phyloP scores from a whole-genome alignment of 37 sponge, comb jelly and placozoan species.

The Theonella swinhoei region DNA sequence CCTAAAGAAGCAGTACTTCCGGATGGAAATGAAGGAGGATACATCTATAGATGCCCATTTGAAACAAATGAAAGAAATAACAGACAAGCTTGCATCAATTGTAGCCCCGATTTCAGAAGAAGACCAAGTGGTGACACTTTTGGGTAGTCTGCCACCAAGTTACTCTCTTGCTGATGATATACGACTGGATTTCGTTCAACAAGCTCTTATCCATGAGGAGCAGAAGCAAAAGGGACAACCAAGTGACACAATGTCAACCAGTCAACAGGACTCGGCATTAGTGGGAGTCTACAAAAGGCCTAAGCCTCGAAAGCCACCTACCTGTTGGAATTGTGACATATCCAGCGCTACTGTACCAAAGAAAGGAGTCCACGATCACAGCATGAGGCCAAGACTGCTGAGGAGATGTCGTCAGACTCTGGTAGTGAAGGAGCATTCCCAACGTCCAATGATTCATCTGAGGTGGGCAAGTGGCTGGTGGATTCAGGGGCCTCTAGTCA shows the following conservation, averaged over 20 bases:
- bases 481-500: constrained; percentile 62
- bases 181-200: constrained; percentile 31
- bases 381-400: constrained; percentile 40
- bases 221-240: constrained; percentile 13
- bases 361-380: background rate
- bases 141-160: constrained; percentile 42
- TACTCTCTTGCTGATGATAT: constrained; percentile 47
- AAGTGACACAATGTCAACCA: background rate
- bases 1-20: constrained; percentile 54
- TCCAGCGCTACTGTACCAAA: constrained; percentile 20
- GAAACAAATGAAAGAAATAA: constrained; percentile 64
- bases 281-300: background rate
- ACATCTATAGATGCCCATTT: constrained; percentile 40
- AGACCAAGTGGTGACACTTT: constrained; percentile 52
- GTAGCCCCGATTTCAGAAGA: constrained; percentile 48
- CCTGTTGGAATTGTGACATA: constrained; percentile 21
- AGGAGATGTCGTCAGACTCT: background rate
- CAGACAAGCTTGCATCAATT: constrained; percentile 58
- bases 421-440: constrained; percentile 13
- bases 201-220: constrained; percentile 53
- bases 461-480: constrained; percentile 34
- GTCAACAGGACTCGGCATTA: background rate
- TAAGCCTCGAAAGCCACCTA: background rate
- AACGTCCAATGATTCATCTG: constrained; percentile 1
- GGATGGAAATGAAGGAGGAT: constrained; percentile 55